Base-by-base conservation (phyloP, 2,113 vertebrate species). In the Gallinago paraguaiae region DNA sequence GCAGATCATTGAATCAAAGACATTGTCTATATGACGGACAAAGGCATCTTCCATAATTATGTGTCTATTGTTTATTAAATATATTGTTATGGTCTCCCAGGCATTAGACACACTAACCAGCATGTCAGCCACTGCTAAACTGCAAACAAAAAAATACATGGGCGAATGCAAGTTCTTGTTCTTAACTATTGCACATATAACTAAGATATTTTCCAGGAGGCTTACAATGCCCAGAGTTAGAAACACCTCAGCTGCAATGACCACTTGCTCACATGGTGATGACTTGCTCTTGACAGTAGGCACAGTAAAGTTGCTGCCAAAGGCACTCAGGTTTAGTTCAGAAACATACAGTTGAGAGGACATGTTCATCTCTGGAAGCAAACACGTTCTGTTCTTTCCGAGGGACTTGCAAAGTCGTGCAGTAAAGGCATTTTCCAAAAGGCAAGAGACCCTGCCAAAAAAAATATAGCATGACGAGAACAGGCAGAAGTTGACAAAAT, bases 61-160 rank as follows among this genome's bases (percentile, higher is more conserved):
- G 93, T 99, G 99, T 70, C 97, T 98, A 50, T 98, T 99, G 90
- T 98, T 98, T 77, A 99, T 98, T 78, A 99, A 98, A 95, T 99
- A 99, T 96, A 99, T 99, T 8, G 98, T 97, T 96, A 99, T 98
- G 51, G 99, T 99, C 97, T 99, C 99, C 99, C 98, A 99, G 88
- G 99, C 98, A 9, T 99, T 99, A 81, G 99, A 99, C 87, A 99
- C 97, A 69, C 99, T 99, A 89, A 99, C 99, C 93, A 99, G 95
- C 99, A 99, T 99, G 97, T 99, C 99, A 6, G 99, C 99, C 45
- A 99, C 98, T 2, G 99, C 99, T 94, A 99, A 97, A 84, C 99
- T 99, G 97, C 99, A 99, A 79, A 99, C 98, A 64, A 99, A 99
- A 95, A 99, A 99, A 96, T 99, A 99, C 99, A 99, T 99, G 54